phyloP scores from a whole-genome alignment of 2,888 invertebrate species.

The Idaea dimidiata region DNA sequence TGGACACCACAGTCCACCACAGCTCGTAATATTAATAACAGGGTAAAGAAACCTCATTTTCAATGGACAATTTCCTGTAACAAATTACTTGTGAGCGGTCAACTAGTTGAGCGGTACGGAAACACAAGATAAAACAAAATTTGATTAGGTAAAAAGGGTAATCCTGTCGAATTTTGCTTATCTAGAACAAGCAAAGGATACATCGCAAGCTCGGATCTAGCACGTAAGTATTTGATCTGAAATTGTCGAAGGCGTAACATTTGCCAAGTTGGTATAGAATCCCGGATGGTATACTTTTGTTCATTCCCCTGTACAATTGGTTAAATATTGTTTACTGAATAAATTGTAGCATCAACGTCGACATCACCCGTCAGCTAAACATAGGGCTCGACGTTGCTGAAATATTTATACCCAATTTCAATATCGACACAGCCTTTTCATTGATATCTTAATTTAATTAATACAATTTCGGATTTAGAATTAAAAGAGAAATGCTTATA shows the following conservation, averaged over 20 bases:
- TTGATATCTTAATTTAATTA: background rate
- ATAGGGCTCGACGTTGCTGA: background rate
- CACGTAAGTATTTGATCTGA: background rate
- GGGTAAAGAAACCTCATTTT: background rate
- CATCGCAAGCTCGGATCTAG: background rate
- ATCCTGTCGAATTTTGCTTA: background rate
- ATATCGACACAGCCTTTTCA: background rate
- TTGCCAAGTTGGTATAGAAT: background rate
- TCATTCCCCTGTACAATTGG: background rate
- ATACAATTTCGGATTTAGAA: background rate
- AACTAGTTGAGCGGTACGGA: background rate
- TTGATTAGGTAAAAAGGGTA: background rate
- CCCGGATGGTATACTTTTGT: background rate
- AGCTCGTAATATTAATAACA: background rate
- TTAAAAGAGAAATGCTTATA: background rate
- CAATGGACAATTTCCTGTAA: background rate
- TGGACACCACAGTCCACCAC: background rate
- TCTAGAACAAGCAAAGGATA: background rate
- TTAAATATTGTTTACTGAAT: background rate
- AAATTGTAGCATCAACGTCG: background rate
- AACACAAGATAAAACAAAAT: background rate
- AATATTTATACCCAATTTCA: slow-evolving; percentile 1
- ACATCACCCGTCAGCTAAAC: background rate
- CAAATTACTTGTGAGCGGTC: background rate
- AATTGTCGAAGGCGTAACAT: background rate